phyloP scores from a whole-genome alignment of 2,113 vertebrate species.

The Perca flavescens region DNA sequence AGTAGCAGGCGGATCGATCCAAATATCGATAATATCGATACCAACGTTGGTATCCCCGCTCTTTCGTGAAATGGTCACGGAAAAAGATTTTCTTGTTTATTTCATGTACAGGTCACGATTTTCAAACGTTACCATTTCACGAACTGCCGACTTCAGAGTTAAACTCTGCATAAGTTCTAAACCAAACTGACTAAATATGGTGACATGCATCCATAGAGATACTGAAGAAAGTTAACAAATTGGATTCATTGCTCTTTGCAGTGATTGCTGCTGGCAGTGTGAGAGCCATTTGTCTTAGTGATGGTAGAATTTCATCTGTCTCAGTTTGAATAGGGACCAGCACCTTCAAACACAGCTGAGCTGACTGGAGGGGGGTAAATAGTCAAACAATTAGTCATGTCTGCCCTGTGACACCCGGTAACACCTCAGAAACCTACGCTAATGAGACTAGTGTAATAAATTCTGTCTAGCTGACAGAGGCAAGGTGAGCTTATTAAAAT shows the following conservation, averaged over 20 bases:
- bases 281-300: constrained; percentile 50
- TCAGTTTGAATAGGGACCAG: constrained; percentile 59
- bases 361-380: constrained; percentile 60
- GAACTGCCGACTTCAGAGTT: too few relatives aligned
- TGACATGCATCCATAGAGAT: background rate
- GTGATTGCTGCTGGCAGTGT: constrained; percentile 33
- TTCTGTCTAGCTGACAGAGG: constrained; percentile 45
- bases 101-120: too few relatives aligned
- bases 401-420: constrained; percentile 71
- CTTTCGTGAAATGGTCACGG: too few relatives aligned
- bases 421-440: constrained; percentile 60
- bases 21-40: too few relatives aligned
- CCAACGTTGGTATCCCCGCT: too few relatives aligned
- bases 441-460: constrained; percentile 66
- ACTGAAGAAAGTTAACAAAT: constrained; percentile 22
- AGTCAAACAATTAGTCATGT: constrained; percentile 66
- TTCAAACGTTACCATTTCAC: too few relatives aligned
- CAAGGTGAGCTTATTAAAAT: constrained; percentile 56
- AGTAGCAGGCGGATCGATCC: too few relatives aligned
- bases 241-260: constrained; percentile 21
- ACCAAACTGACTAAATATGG: too few relatives aligned
- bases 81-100: too few relatives aligned
- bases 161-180: too few relatives aligned
- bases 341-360: constrained; percentile 45
- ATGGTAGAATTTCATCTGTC: constrained; percentile 46